phyloP scores from a whole-genome alignment of 2,113 vertebrate species.

The Phalacrocorax aristotelis region DNA sequence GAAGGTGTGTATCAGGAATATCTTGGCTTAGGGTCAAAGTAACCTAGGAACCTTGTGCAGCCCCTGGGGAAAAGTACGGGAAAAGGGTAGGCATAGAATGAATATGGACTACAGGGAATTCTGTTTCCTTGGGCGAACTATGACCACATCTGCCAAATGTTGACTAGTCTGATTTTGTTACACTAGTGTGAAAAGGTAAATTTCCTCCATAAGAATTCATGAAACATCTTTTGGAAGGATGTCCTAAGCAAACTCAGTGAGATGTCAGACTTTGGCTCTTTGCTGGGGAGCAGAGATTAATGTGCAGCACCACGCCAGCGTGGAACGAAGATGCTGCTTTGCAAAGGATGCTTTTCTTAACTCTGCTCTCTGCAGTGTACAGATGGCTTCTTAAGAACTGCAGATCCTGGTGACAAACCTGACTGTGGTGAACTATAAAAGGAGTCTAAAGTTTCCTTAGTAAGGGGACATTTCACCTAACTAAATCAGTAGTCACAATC shows the following conservation, averaged over 20 bases:
- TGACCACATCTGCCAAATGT: background rate
- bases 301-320: accelerated
- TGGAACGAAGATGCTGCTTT: background rate
- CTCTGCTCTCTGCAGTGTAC: background rate
- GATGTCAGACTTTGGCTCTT: background rate
- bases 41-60: background rate
- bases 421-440: background rate
- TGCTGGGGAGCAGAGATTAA: background rate
- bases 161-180: background rate
- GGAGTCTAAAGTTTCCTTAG: background rate
- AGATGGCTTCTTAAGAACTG: background rate
- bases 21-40: background rate
- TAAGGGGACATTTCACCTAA: background rate
- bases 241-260: background rate
- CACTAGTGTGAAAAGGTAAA: background rate
- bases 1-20: background rate
- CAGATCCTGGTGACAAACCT: background rate
- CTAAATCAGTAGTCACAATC: background rate
- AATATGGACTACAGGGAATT: background rate
- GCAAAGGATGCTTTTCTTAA: background rate
- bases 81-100: background rate
- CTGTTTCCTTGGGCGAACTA: background rate
- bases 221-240: background rate
- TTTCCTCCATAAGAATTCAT: background rate
- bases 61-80: background rate